A percentile compares a stretch with the other conserved stretches of the same genome.
These are phyloP conservation scores for Caligus rogercresseyi DNA, from an alignment of 1,140 invertebrate genomes.

Conservation along the genomic window DNA sequence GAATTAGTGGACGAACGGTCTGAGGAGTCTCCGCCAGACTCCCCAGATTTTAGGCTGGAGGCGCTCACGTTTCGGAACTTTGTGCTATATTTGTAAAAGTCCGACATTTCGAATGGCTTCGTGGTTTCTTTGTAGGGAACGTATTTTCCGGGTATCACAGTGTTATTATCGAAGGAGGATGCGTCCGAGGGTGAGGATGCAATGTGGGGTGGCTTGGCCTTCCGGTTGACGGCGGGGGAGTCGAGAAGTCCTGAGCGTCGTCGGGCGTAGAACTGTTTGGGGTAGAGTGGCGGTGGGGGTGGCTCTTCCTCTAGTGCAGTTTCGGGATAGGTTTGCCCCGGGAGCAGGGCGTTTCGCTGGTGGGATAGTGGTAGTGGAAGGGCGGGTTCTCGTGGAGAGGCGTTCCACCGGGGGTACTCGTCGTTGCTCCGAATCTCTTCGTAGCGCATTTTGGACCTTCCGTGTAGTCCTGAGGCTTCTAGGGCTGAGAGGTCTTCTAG, in stretches of 20 bases:
- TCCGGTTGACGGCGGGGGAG: constrained; percentile 18
- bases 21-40: background rate
- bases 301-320: background rate
- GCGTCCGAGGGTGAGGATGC: constrained; percentile 20
- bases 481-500: constrained; percentile 12
- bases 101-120: constrained; percentile 89
- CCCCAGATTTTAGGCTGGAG: background rate
- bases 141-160: constrained; percentile 48
- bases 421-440: constrained; percentile 9
- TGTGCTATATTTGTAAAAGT: constrained; percentile 92
- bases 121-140: constrained; percentile 80
- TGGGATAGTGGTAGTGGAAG: background rate
- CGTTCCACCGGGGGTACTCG: background rate
- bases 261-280: constrained; percentile 15
- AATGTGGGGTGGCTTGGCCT: constrained; percentile 6
- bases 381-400: background rate
- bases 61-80: constrained; percentile 43
- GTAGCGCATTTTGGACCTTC: constrained; percentile 12
- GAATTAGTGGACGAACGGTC: background rate
- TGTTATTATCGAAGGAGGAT: constrained; percentile 52
- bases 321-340: constrained; percentile 33
- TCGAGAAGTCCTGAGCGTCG: background rate
- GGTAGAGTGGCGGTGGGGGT: constrained; percentile 11
- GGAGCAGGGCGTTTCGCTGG: constrained; percentile 25
- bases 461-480: constrained; percentile 2